Base-by-base conservation (phyloP, 1,140 invertebrate genomes). In the Chrysoperla carnea region DNA sequence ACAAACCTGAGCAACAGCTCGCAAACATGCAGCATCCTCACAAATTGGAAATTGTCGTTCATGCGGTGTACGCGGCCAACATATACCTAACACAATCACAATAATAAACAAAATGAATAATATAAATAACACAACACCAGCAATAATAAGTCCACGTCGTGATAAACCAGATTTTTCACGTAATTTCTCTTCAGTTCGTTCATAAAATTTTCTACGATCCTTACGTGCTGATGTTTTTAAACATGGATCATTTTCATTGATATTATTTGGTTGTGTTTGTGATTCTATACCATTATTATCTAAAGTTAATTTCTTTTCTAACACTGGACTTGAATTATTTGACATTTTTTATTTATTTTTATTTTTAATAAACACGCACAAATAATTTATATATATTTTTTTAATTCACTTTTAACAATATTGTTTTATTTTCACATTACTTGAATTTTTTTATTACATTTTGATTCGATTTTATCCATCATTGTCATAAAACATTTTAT, bases 11-110 rank as follows among this genome's bases (percentile, higher is more conserved):
- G 58, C 52, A 9, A 58, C 54, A 0, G 55, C 57, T 28, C 50
- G 43, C 35, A 61, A 47, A 48, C 59, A 61, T 5, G 50, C 49
- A 2, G 56, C 48, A 8, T 47, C 48, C 29, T 33, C 43, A 44
- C 59, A 61, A 23, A 60, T 49, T n/a, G 56, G 53, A 17, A 52
- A 50, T 8, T 43, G 45, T 12, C 52, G 47, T 33, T 50, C 40
- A 37, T 58, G 54, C 3, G 51, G 51, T 8, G 53, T 44, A 6
- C 41, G 39, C 0, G 62, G 62, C 61, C 62, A 64, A 4, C 50
- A 43, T 0, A 53, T 50, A 0, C 50, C 52, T 41, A 65, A 39
- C 1, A 51, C 51, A 6, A 65, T 46, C 6, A 65, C 48, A 23
- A 59, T 50, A 5, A 62, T 40, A 8, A 65, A 37, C 12, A 60